A percentile compares a stretch with the other conserved stretches of the same genome.
These are phyloP conservation scores for Drosophila monieri DNA, from an alignment of 2,888 invertebrate species.

Conservation along the genomic window DNA sequence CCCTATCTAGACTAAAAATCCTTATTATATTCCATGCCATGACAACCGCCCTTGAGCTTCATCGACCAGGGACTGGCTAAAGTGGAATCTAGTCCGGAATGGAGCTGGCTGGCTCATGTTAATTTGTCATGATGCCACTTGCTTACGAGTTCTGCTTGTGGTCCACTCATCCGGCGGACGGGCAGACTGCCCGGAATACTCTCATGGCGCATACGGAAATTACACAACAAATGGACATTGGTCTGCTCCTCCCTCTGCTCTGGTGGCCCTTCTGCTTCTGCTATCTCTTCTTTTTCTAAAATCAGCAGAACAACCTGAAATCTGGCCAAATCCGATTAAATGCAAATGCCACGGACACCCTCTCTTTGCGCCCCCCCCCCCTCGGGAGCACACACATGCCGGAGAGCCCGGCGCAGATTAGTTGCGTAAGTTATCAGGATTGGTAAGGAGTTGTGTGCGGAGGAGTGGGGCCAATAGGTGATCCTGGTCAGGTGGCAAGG, in stretches of 20 bases:
- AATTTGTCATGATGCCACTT: slow-evolving; percentile 75
- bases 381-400: slow-evolving; percentile 9
- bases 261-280: no score
- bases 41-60: slow-evolving; percentile 3
- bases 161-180: slow-evolving; percentile 28
- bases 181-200: slow-evolving; percentile 7
- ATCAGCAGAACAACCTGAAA: slow-evolving; percentile 70
- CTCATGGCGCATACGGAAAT: slow-evolving; percentile 41
- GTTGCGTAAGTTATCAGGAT: slow-evolving; percentile 73
- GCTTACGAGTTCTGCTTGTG: slow-evolving; percentile 44
- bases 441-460: slow-evolving; percentile 16
- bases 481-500: slow-evolving; percentile 28
- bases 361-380: background rate
- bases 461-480: background rate
- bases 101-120: slow-evolving; percentile 59
- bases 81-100: slow-evolving; percentile 30
- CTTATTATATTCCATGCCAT: slow-evolving; percentile 1
- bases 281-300: slow-evolving; percentile 36
- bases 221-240: slow-evolving; percentile 70
- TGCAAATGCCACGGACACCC: slow-evolving; percentile 61
- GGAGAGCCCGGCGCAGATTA: slow-evolving; percentile 57
- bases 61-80: slow-evolving; percentile 36
- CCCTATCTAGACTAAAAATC: background rate
- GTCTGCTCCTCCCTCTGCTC: slow-evolving; percentile 35
- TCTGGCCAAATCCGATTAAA: slow-evolving; percentile 78